These are phyloP conservation scores for Anarrhichthys ocellatus DNA, from an alignment of 2,113 vertebrate genomes.

Conservation along the genomic window DNA sequence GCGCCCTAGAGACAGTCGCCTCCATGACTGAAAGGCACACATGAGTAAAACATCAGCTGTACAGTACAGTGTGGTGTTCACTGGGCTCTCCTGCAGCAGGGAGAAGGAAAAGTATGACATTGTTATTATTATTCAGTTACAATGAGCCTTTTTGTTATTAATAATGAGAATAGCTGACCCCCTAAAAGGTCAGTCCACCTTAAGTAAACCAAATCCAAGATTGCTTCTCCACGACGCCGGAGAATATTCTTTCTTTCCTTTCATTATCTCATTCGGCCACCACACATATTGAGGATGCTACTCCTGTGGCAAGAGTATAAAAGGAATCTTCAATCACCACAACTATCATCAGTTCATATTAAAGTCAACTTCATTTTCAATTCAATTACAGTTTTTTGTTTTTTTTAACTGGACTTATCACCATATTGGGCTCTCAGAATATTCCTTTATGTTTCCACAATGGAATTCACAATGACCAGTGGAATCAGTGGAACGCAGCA, in stretches of 20 bases:
- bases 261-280: background rate
- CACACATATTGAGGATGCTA: background rate
- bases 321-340: conserved; percentile 21
- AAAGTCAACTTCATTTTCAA: conserved; percentile 5
- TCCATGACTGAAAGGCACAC: conserved; percentile 45
- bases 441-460: conserved; percentile 29
- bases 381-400: background rate
- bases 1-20: conserved; percentile 33
- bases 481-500: conserved; percentile 16
- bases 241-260: background rate
- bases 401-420: conserved; percentile 5
- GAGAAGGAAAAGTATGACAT: background rate
- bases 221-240: background rate
- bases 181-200: background rate
- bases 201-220: background rate
- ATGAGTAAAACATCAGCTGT: conserved; percentile 33
- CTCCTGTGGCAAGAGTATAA: background rate
- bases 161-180: background rate
- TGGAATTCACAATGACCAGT: conserved; percentile 42
- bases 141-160: background rate
- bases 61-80: background rate
- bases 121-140: background rate
- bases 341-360: background rate
- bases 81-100: conserved; percentile 11
- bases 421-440: background rate